Conservation (phyloP, 2,888 invertebrate species). For the Brenthis ino region DNA sequence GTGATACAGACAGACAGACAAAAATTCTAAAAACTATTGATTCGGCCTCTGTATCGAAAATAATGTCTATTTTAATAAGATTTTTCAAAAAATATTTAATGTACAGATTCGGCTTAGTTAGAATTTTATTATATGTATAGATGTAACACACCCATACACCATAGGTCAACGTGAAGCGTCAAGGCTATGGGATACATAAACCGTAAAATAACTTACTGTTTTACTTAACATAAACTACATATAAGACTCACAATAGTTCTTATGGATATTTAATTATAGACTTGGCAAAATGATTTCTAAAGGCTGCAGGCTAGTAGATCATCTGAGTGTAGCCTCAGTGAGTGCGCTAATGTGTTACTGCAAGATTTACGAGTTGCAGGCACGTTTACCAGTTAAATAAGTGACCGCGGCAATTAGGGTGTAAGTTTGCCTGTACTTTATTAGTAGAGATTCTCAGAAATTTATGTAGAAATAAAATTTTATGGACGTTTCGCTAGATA, state of each 20-base stretch:
- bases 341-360: conserved; percentile 32
- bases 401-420: conserved; percentile 13
- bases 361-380: conserved; percentile 35
- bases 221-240: background rate
- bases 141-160: background rate
- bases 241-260: conserved; percentile 9
- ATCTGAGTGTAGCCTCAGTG: conserved; percentile 23
- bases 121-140: no score
- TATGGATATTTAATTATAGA: conserved; percentile 24
- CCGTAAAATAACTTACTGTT: conserved; percentile 4
- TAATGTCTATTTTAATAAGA: no score
- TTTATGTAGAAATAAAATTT: no score
- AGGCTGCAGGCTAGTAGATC: conserved; percentile 20
- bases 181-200: conserved; percentile 3
- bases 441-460: background rate
- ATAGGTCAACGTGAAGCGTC: background rate
- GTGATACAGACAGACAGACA: no score
- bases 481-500: no score
- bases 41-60: no score
- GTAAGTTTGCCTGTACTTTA: conserved; percentile 4
- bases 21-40: no score
- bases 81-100: no score
- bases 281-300: conserved; percentile 28
- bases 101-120: no score
- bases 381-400: conserved; percentile 31